Percentiles rank a stretch among this genome's conserved stretches.
These are phyloP conservation scores for Agrochola litura DNA, from an alignment of 2,888 invertebrate species.

Conservation along the genomic window DNA sequence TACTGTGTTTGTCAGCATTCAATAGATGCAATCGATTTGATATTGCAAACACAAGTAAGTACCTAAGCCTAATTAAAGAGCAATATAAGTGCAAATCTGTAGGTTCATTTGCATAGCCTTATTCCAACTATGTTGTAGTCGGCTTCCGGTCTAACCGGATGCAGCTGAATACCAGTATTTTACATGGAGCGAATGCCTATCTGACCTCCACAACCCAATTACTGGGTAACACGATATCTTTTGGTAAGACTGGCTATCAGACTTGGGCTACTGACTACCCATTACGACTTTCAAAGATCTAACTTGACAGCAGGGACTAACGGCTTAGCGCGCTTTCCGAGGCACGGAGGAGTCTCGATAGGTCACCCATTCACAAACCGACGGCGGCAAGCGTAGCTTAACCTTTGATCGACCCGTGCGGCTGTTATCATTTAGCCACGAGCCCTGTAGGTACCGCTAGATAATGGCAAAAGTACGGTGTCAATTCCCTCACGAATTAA, in stretches of 20 bases:
- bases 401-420: neutral
- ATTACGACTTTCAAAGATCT: neutral
- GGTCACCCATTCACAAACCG: neutral
- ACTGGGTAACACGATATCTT: no score
- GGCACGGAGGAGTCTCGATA: neutral
- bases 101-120: no score
- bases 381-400: neutral
- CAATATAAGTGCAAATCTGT: neutral
- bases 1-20: neutral
- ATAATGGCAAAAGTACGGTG: neutral
- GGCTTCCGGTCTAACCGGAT: neutral
- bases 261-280: neutral
- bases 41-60: neutral
- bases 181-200: no score
- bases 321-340: neutral
- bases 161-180: neutral
- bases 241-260: no score
- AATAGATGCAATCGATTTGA: neutral
- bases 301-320: neutral
- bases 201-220: no score
- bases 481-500: neutral
- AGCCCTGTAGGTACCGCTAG: neutral
- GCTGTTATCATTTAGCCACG: neutral
- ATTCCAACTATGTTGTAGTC: no score
- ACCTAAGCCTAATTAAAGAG: neutral